These are phyloP conservation scores for Drosophila colorata DNA, from an alignment of 2,888 invertebrate species.

Conservation along the genomic window DNA sequence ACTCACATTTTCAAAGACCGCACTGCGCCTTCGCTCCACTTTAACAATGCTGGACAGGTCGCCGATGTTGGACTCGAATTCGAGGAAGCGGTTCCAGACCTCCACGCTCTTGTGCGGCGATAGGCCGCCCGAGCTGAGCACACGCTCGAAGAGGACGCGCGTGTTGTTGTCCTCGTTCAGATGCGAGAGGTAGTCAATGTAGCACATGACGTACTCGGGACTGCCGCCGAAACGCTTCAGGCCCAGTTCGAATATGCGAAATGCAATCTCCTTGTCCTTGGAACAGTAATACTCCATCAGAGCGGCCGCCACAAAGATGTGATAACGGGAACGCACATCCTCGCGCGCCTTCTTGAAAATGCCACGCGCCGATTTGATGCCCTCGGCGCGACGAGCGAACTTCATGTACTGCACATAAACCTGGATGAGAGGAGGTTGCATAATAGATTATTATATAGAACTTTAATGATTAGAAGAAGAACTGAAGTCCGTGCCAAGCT, in stretches of 20 bases:
- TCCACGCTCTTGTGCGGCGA: conserved; percentile 97
- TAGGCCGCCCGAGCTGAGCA: conserved; percentile 95
- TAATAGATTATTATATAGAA: no score
- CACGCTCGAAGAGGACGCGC: conserved; percentile 98
- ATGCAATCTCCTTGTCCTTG: conserved; percentile 98
- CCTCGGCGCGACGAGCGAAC: conserved; percentile 98
- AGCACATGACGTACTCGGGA: conserved; percentile 97
- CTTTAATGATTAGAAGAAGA: no score
- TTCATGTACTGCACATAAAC: conserved; percentile 99
- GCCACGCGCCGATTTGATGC: conserved; percentile 97
- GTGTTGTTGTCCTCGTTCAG: conserved; percentile 99
- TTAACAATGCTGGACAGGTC: conserved; percentile 98
- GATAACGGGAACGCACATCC: conserved; percentile 93
- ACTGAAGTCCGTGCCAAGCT: no score
- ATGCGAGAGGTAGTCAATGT: conserved; percentile 98
- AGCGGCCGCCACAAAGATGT: conserved; percentile 98
- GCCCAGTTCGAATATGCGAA: conserved; percentile 98
- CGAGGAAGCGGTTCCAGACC: conserved; percentile 99
- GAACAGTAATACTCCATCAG: conserved; percentile 99
- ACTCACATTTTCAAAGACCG: conserved; percentile 94
- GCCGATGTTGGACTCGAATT: conserved; percentile 99
- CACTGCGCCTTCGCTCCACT: conserved; percentile 96
- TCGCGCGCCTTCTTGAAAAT: conserved; percentile 98
- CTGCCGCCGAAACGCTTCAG: conserved; percentile 98
- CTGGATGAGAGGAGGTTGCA: conserved; percentile 82